These are phyloP conservation scores for Scylla paramamosain DNA, from an alignment of 1,140 invertebrate genomes.

Conservation along the genomic window DNA sequence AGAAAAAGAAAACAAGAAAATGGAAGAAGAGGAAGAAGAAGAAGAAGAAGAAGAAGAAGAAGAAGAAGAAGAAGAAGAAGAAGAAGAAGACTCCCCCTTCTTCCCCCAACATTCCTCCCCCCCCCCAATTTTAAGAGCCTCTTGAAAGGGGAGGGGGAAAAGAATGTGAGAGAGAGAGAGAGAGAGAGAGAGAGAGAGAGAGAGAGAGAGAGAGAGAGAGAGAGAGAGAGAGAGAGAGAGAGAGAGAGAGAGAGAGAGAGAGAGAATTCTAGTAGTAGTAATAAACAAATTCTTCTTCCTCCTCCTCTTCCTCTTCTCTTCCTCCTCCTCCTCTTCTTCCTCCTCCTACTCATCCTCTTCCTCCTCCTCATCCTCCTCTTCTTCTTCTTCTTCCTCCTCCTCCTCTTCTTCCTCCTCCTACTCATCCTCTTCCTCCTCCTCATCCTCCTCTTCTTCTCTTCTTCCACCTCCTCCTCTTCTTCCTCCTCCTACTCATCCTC, in stretches of 20 bases:
- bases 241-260: background rate
- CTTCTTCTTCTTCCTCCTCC: background rate
- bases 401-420: background rate
- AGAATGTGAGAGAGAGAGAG: background rate
- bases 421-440: background rate
- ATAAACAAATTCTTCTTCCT: background rate
- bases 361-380: background rate
- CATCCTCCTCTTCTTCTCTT: background rate
- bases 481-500: background rate
- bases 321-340: too few species aligned
- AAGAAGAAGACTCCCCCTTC: background rate
- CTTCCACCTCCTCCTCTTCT: background rate
- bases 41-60: background rate
- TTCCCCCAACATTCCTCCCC: too few species aligned
- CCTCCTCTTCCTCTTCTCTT: background rate
- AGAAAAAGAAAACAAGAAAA: background rate
- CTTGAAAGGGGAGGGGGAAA: background rate
- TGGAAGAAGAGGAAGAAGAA: background rate
- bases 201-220: background rate
- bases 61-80: conserved; percentile 5
- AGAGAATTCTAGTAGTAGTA: background rate
- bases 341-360: too few species aligned
- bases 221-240: background rate
- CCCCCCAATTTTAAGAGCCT: too few species aligned
- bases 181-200: background rate